Evolutionary conservation across 2,888 invertebrate genomes (phyloP).

Genomic region (Heteropelma amictum): DNA sequence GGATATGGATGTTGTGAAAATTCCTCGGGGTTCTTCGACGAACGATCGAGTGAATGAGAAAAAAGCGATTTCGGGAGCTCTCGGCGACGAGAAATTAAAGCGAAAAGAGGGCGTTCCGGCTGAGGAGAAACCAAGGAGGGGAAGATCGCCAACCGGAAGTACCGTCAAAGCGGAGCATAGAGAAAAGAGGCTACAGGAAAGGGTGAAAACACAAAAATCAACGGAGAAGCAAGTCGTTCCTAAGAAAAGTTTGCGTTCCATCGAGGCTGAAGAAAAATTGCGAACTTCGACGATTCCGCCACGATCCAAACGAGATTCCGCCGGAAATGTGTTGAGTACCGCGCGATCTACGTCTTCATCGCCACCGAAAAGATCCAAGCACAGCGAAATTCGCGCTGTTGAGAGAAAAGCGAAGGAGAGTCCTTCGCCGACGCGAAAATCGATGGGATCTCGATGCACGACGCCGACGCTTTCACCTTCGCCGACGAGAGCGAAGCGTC

Average conservation of each 20-base stretch:
- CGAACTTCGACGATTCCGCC: not conserved
- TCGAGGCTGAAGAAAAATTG: constrained; percentile 35
- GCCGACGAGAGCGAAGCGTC: constrained; percentile 59
- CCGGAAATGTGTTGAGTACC: constrained; percentile 44
- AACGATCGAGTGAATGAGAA: constrained; percentile 43
- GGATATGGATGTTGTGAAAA: no score
- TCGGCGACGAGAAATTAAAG: constrained; percentile 3
- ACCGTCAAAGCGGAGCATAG: not conserved
- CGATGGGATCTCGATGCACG: constrained; percentile 5
- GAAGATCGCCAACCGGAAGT: no score
- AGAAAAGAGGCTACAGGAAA: not conserved
- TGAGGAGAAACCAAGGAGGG: no score
- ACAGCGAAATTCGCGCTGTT: constrained; percentile 1
- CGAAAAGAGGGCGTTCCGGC: not conserved
- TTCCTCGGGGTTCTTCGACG: not conserved
- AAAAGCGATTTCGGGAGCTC: constrained; percentile 5
- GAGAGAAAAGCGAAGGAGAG: not conserved
- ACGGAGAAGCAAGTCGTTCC: constrained; percentile 28
- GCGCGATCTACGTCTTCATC: constrained; percentile 18
- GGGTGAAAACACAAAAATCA: not conserved
- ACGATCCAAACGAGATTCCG: constrained; percentile 48
- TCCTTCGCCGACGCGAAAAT: constrained; percentile 32
- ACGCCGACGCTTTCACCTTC: constrained; percentile 54
- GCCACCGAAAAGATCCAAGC: constrained; percentile 45
- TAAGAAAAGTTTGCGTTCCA: constrained; percentile 22